Conservation (phyloP, 2,797 vertebrate species). For the Agapornis canus region DNA sequence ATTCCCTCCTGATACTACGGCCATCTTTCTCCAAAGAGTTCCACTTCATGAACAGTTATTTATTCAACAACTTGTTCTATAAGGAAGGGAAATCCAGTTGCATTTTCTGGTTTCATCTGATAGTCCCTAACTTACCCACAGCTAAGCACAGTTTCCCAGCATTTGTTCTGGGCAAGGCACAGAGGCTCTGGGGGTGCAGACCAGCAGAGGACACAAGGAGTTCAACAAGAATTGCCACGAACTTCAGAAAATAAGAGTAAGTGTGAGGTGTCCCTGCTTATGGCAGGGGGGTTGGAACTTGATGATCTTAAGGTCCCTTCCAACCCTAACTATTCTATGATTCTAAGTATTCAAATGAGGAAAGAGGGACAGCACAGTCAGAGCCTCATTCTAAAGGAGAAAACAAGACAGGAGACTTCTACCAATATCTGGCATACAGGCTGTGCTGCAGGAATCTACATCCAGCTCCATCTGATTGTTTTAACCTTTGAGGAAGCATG, state of each 20-base stretch:
- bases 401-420: not conserved
- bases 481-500: not conserved
- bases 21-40: not conserved
- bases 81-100: not conserved
- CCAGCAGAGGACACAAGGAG: not conserved
- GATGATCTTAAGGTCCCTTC: no score
- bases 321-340: no score
- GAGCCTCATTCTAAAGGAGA: not conserved
- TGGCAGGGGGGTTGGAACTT: no score
- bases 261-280: no score
- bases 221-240: not conserved
- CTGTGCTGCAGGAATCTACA: not conserved
- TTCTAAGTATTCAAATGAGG: not conserved
- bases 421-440: not conserved
- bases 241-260: not conserved
- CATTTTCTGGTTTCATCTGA: not conserved
- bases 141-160: not conserved
- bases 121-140: no score
- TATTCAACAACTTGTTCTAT: not conserved
- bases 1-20: not conserved
- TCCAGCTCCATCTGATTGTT: not conserved
- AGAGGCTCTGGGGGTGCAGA: not conserved
- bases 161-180: rapidly evolving
- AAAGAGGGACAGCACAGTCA: not conserved
- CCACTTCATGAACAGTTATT: not conserved